Evolutionary conservation across 2,113 vertebrate genomes (phyloP), one percentile per base, ranked within the genome.

Genomic region (Pithys albifrons): DNA sequence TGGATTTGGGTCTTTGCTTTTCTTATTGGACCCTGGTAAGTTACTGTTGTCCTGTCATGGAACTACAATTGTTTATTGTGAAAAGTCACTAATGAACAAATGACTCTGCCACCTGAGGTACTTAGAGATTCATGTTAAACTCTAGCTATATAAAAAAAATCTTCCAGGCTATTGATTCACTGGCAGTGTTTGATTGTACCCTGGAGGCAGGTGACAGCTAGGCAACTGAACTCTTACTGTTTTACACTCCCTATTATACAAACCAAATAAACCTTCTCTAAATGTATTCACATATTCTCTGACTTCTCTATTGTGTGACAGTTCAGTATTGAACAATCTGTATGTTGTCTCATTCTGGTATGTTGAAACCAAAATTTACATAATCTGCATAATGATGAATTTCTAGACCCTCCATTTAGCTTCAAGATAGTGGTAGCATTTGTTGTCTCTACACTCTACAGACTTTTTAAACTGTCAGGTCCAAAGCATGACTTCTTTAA

Each of bases 21-120:
- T 92, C 84, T 95, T 61, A 29, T 35, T 46, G 43, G 19, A 76
- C 17, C 88, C 80, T 67, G 95, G 83, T 66, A 91, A 94, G 70
- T 96, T 90, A 96, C 97, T 93, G 57, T 90, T 95, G 82, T 96
- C 93, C 96, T 96, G 97, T 97, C 96, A 96, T 90, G 91, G 94
- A 96, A 96, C 93, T 97, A 93, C 97, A 98, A 97, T 91, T 98
- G 97, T 98, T 98, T 98, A 98, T 98, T 98, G 98, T 98, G 98
- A 98, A 98, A 98, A 98, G 97, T 98, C 97, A 96, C 95, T 97
- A 98, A 98, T 97, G 98, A 98, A 98, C 97, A 98, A 98, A 99
- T 98, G 97, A 98, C 97, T 82, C 97, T 98, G 98, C 96, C 98
- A 98, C 98, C 98, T 98, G 98, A 97, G 98, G 97, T 98, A 98